phyloP scores from a whole-genome alignment of 2,113 vertebrate genomes.

The Stomatorhinus ivindoensis region DNA sequence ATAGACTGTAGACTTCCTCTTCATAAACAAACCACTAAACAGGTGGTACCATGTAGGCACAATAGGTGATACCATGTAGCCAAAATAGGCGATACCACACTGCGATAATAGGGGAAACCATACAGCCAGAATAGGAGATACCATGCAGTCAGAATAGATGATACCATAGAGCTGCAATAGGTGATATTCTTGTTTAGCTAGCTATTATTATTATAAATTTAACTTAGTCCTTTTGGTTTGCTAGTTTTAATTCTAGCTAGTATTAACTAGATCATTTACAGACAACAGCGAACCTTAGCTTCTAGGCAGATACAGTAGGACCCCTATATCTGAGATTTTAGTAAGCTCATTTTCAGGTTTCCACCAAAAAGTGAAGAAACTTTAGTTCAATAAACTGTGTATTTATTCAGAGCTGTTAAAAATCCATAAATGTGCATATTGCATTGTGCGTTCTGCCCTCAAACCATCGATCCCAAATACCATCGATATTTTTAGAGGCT shows the following conservation, averaged over 20 bases:
- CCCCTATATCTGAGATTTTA: background rate
- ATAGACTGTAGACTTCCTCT: background rate
- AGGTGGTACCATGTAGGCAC: background rate
- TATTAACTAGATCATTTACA: background rate
- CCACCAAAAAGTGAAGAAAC: too few species aligned
- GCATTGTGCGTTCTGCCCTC: too few species aligned
- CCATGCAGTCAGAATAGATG: too few species aligned
- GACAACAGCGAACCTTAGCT: background rate
- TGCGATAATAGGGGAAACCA: background rate
- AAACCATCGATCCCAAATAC: too few species aligned
- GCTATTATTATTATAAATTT: background rate
- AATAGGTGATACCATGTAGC: background rate
- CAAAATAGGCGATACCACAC: background rate
- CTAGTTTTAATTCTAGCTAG: background rate
- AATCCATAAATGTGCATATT: too few species aligned
- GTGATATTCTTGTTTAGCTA: background rate
- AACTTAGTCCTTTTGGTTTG: background rate
- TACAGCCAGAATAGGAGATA: background rate
- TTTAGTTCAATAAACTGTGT: too few species aligned
- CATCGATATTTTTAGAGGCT: too few species aligned
- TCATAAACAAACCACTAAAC: background rate
- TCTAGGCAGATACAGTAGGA: background rate
- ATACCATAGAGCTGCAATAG: background rate
- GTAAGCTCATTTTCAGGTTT: background rate
- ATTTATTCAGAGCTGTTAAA: too few species aligned